Base-by-base conservation (phyloP, 1,140 invertebrate genomes). In the Listronotus oregonensis region DNA sequence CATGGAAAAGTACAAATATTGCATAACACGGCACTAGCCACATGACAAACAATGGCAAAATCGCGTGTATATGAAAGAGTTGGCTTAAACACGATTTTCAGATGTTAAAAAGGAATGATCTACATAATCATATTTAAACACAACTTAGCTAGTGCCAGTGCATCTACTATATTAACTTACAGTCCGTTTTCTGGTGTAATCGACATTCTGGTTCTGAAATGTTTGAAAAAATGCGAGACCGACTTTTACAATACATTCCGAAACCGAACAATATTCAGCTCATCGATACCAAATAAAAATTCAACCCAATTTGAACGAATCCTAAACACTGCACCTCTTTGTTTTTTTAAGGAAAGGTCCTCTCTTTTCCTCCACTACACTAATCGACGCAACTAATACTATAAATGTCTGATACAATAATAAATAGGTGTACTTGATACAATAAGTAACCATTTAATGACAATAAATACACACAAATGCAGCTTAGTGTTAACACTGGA, bases 1-100 rank as follows among this genome's bases (percentile, higher is more conserved):
- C 77, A 79, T 79, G 78, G 78, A 79, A 79, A 79, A 79, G 78
- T 79, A 79, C 78, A 79, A 79, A 79, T 79, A 79, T 79, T 79
- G 78, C 77, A 79, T 77, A 77, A 77, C 77, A 78, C 75, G 71
- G 76, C 75, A 76, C 74, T 78, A 77, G 77, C 75, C 76, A 76
- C 71, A 50, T 32, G 50, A 74, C 75, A 74, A 75, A 27, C 21
- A 27, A 27, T 27, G 21, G 34, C 34, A 9, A 37, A 37, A 37
- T 37, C 12, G 15, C 52, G 5, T 9, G 11, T 17, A 5, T 57
- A 39, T 32, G 14, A 39, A 27, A 27, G 34, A 37, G 51, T 39
- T 39, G 37, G 15, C 37, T 54, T 54, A 14, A 54, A 54, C 37
- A 39, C 12, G 27, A 54, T 34, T 10, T 27, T 39, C 12, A 15